A percentile compares a stretch with the other conserved stretches of the same genome.
Evolutionary conservation across 2,113 vertebrate species (phyloP).

Genomic region (Pelvicachromis taeniatus): DNA sequence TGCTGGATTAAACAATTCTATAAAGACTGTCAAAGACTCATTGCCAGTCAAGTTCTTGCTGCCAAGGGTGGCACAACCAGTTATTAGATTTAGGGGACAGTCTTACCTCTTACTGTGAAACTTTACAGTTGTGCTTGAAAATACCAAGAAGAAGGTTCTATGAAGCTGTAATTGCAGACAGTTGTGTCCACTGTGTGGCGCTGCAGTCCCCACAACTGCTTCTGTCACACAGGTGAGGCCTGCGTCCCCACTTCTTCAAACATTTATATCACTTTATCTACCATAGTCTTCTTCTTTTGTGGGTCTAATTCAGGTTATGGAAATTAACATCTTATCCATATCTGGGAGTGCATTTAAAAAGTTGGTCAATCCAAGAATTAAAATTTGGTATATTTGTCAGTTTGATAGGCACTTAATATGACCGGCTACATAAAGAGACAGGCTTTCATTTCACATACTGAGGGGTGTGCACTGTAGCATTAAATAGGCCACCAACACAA

Average conservation of each 20-base stretch:
- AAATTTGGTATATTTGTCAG: neutral
- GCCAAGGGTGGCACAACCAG: neutral
- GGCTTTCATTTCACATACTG: slow-evolving; percentile 16
- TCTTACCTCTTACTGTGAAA: neutral
- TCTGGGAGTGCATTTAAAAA: neutral
- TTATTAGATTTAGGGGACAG: neutral
- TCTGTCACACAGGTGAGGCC: neutral
- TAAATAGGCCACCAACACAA: slow-evolving; percentile 50
- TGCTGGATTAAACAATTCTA: neutral
- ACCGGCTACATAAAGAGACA: neutral
- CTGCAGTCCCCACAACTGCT: neutral
- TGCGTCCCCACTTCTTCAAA: neutral
- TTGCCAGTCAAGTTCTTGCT: neutral
- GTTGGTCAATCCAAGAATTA: neutral
- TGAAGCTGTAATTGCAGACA: neutral
- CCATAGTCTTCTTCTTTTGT: neutral
- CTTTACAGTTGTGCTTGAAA: neutral
- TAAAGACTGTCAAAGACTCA: neutral
- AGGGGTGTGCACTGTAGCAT: slow-evolving; percentile 45
- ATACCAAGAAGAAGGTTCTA: neutral
- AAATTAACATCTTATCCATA: neutral
- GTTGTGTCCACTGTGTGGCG: neutral
- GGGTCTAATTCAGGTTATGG: neutral
- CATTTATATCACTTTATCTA: neutral
- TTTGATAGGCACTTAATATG: slow-evolving; percentile 13